These are phyloP conservation scores for Alexandromys fortis DNA, from an alignment of 2,113 vertebrate species.

Conservation along the genomic window DNA sequence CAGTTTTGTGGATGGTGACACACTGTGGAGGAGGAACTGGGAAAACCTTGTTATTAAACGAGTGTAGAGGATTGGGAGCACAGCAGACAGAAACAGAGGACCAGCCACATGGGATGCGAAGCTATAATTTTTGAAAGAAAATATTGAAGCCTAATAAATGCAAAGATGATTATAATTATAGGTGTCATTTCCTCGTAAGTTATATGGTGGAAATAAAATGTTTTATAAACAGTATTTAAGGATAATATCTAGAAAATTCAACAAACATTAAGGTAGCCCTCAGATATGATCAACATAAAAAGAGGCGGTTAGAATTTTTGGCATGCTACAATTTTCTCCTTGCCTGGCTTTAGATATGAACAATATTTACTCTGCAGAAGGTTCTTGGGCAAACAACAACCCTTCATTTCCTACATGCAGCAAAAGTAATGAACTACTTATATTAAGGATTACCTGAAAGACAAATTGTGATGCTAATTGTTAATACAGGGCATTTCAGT, in stretches of 20 bases:
- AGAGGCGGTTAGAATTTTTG: neutral
- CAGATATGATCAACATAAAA: neutral
- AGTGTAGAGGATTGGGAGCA: neutral
- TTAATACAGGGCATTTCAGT: neutral
- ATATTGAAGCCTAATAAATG: conserved; percentile 54
- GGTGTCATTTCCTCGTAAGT: conserved; percentile 44
- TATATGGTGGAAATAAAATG: conserved; percentile 21
- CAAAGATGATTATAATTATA: conserved; percentile 68
- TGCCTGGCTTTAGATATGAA: conserved; percentile 7
- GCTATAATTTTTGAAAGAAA: conserved; percentile 58
- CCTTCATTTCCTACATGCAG: neutral
- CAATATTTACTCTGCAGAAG: conserved; percentile 15
- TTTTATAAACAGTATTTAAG: conserved; percentile 63
- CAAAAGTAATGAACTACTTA: neutral
- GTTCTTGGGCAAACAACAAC: neutral
- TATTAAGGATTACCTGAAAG: neutral
- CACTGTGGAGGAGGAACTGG: neutral
- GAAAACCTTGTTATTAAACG: neutral
- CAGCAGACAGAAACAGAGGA: neutral
- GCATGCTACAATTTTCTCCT: neutral
- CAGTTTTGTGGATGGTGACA: neutral
- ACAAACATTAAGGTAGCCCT: conserved; percentile 7
- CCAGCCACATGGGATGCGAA: neutral
- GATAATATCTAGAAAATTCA: conserved; percentile 32
- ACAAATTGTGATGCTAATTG: neutral